Evolutionary conservation across 2,888 invertebrate species (phyloP).

Genomic region (Eupeodes luniger): DNA sequence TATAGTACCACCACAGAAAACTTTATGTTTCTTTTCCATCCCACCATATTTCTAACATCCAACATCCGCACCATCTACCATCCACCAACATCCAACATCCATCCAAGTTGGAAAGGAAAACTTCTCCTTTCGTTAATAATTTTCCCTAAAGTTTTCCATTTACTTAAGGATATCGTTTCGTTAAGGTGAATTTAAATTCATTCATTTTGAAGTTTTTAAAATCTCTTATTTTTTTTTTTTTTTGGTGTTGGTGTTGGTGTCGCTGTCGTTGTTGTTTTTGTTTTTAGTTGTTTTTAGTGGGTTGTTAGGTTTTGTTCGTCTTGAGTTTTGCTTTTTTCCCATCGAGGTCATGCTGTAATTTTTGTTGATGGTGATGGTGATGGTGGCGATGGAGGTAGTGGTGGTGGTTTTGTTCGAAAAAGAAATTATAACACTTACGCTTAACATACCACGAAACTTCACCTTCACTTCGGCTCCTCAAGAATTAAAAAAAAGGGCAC

Average conservation of each 20-base stretch:
- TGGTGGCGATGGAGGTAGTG: too few species aligned
- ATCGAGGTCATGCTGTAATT: constrained; percentile 44
- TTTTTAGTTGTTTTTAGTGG: too few species aligned
- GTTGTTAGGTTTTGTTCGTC: not conserved
- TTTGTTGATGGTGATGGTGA: constrained; percentile 34
- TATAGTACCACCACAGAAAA: not conserved
- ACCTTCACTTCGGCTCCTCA: constrained; percentile 19
- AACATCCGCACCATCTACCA: too few species aligned
- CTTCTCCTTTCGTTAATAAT: constrained; percentile 48
- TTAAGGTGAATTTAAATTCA: constrained; percentile 67
- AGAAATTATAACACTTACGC: constrained; percentile 56
- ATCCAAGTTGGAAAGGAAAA: constrained; percentile 17
- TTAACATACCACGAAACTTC: constrained; percentile 37
- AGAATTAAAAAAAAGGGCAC: constrained; percentile 13
- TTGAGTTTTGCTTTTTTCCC: not conserved
- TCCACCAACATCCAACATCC: not conserved
- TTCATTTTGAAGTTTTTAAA: constrained; percentile 62
- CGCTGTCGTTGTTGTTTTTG: too few species aligned
- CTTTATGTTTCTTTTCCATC: constrained; percentile 15
- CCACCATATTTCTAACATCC: not conserved
- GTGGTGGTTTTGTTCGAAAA: not conserved
- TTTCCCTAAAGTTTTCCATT: constrained; percentile 63
- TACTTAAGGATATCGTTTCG: constrained; percentile 63
- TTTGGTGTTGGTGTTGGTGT: too few species aligned
- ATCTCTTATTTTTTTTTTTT: constrained; percentile 5